phyloP scores from a whole-genome alignment of 2,888 invertebrate species.

The Hylaea fasciaria region DNA sequence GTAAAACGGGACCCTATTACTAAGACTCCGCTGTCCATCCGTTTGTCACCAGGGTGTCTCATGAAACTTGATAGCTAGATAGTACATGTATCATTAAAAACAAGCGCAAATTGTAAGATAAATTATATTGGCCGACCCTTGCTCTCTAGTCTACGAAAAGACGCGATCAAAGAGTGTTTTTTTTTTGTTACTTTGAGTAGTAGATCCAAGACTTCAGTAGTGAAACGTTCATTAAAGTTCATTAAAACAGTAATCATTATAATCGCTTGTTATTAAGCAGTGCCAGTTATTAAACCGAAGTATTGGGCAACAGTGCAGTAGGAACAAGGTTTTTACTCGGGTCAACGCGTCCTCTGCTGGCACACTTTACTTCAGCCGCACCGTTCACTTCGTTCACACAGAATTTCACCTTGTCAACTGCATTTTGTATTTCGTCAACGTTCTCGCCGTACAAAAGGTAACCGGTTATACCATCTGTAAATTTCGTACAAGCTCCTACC shows the following conservation, averaged over 20 bases:
- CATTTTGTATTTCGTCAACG: slow-evolving; percentile 65
- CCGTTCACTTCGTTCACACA: slow-evolving; percentile 69
- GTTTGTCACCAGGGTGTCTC: no score
- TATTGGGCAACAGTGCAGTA: slow-evolving; percentile 58
- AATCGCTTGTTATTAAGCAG: slow-evolving; percentile 46
- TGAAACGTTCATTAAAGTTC: slow-evolving; percentile 18
- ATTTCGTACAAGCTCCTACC: slow-evolving; percentile 36
- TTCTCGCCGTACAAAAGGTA: slow-evolving; percentile 59
- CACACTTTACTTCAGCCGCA: slow-evolving; percentile 65
- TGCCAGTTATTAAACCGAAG: slow-evolving; percentile 37
- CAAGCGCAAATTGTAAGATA: no score
- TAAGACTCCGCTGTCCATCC: no score
- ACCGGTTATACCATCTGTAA: slow-evolving; percentile 48
- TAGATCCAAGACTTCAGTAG: slow-evolving; percentile 2
- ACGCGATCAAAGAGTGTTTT: slow-evolving; percentile 4
- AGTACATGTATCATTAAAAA: no score
- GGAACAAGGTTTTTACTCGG: slow-evolving; percentile 61
- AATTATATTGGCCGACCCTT: neutral
- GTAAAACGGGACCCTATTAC: no score
- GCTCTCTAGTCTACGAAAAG: neutral
- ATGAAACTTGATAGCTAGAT: no score
- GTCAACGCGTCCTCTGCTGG: slow-evolving; percentile 63
- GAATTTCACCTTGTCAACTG: slow-evolving; percentile 77
- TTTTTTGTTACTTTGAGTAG: no score
- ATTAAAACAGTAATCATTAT: slow-evolving; percentile 21